phyloP scores from a whole-genome alignment of 2,888 invertebrate species.

The Cerceris rybyensis region DNA sequence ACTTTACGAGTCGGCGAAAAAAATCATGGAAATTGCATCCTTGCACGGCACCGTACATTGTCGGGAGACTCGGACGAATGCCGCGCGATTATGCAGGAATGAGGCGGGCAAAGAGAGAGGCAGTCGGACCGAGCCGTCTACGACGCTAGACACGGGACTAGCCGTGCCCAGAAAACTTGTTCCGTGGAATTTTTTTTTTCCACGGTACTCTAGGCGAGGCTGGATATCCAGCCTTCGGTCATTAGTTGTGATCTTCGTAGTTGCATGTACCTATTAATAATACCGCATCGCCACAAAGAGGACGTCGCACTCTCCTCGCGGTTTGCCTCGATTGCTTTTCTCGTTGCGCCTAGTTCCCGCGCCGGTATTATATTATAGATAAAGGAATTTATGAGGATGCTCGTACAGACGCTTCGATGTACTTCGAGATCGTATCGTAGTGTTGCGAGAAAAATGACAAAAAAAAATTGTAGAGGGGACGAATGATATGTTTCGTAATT shows the following conservation, averaged over 20 bases:
- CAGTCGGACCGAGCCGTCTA: conserved; percentile 30
- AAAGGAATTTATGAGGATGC: conserved; percentile 16
- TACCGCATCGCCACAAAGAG: conserved; percentile 50
- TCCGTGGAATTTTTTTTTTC: conserved; percentile 43
- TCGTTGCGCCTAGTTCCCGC: conserved; percentile 1
- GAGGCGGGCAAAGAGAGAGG: conserved; percentile 19
- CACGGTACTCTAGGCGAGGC: conserved; percentile 54
- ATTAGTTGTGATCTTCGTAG: conserved; percentile 55
- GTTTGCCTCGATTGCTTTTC: conserved; percentile 46
- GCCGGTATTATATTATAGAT: conserved; percentile 2
- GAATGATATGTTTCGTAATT: conserved; percentile 7
- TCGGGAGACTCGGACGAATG: conserved; percentile 34
- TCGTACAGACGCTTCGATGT: too few species aligned
- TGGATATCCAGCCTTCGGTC: conserved; percentile 46
- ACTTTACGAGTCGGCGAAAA: not conserved
- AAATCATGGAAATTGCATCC: conserved; percentile 2
- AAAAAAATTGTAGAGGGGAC: not conserved
- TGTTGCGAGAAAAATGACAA: too few species aligned
- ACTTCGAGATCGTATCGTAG: too few species aligned
- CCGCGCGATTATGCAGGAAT: conserved; percentile 55
- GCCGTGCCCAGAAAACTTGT: conserved; percentile 50
- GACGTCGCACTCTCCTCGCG: conserved; percentile 46
- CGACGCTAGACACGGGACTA: conserved; percentile 47
- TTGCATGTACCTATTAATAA: conserved; percentile 55
- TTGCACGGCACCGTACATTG: conserved; percentile 28